These are phyloP conservation scores for Rhingia rostrata DNA, from an alignment of 2,888 invertebrate genomes.

Conservation along the genomic window DNA sequence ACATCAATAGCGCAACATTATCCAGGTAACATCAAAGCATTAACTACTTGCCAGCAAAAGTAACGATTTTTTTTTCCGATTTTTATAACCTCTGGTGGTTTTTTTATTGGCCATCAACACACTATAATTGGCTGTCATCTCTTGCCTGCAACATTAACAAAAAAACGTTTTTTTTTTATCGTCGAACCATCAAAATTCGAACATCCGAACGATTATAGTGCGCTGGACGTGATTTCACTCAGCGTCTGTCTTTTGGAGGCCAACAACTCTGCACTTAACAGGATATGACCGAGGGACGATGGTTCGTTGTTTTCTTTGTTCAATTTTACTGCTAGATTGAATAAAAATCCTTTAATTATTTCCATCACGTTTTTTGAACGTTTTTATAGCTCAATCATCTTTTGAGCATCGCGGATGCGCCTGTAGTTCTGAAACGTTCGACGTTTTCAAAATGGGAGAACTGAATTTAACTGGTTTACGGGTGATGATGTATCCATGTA, in stretches of 20 bases:
- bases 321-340: slow-evolving; percentile 53
- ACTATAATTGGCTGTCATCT: slow-evolving; percentile 66
- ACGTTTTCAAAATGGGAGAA: slow-evolving; percentile 14
- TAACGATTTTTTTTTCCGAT: slow-evolving; percentile 17
- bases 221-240: slow-evolving; percentile 64
- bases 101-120: slow-evolving; percentile 67
- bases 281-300: slow-evolving; percentile 33
- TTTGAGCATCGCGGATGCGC: slow-evolving; percentile 13
- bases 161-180: slow-evolving; percentile 30
- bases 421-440: slow-evolving; percentile 7
- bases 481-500: slow-evolving; percentile 2
- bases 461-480: slow-evolving; percentile 10
- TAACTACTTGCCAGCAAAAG: too few relatives aligned
- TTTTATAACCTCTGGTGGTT: slow-evolving; percentile 40
- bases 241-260: not conserved
- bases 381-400: slow-evolving; percentile 70
- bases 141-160: slow-evolving; percentile 12
- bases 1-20: too few relatives aligned
- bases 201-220: slow-evolving; percentile 65
- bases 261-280: not conserved
- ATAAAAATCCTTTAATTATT: slow-evolving; percentile 67
- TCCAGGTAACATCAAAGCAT: too few relatives aligned
- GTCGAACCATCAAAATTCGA: slow-evolving; percentile 63
- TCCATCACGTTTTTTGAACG: slow-evolving; percentile 68
- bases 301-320: slow-evolving; percentile 14